Conservation (phyloP, 1,140 invertebrate genomes). For the Melitaea cinxia region DNA sequence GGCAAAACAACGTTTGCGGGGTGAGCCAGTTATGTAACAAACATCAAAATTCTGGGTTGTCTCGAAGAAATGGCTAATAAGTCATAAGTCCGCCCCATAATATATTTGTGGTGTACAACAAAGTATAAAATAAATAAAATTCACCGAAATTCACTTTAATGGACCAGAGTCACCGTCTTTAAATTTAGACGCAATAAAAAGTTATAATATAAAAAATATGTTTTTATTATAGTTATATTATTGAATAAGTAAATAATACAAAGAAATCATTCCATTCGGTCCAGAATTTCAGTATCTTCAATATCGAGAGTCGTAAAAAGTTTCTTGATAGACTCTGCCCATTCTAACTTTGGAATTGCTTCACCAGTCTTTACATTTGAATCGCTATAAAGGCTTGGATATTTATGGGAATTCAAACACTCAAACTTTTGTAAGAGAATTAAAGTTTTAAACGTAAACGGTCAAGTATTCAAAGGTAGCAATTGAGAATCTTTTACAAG, state of each 20-base stretch:
- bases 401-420: conserved; percentile 23
- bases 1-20: too few species aligned
- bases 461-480: conserved; percentile 12
- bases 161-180: too few species aligned
- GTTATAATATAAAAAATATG: background rate
- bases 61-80: too few species aligned
- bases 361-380: conserved; percentile 25
- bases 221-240: background rate
- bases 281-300: conserved; percentile 13
- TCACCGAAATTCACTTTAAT: too few species aligned
- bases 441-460: conserved; percentile 20
- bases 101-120: too few species aligned
- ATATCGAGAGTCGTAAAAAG: conserved; percentile 23
- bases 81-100: too few species aligned
- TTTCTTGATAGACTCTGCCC: conserved; percentile 23
- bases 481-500: background rate
- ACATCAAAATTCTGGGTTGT: too few species aligned
- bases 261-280: conserved; percentile 4
- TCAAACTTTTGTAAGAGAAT: conserved; percentile 15
- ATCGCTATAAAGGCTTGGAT: conserved; percentile 25
- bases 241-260: conserved; percentile 4
- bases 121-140: too few species aligned
- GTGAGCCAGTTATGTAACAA: too few species aligned
- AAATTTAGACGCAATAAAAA: background rate
- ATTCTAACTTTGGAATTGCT: conserved; percentile 25